Conservation (phyloP, 1,140 invertebrate genomes). For the Bombus pyrosoma region DNA sequence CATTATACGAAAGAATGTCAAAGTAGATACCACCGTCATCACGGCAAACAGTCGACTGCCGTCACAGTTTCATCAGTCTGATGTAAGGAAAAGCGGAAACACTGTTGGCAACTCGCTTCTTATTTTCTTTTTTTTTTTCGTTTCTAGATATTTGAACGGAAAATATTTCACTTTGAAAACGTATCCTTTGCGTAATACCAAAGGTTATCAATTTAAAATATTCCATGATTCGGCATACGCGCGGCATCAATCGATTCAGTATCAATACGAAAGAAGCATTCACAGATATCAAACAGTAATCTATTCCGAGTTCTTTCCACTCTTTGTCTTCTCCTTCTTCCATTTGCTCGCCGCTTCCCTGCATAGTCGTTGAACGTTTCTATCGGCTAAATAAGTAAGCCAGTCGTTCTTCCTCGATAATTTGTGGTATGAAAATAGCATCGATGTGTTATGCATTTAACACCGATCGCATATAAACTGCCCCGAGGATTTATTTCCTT, state of each 20-base stretch:
- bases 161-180: background rate
- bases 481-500: constrained; percentile 35
- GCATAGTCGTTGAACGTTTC: background rate
- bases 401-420: constrained; percentile 1
- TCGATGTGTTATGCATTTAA: constrained; percentile 46
- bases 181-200: constrained; percentile 8
- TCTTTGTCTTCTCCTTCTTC: background rate
- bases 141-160: background rate
- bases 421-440: constrained; percentile 26
- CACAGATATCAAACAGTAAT: background rate
- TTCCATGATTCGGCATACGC: constrained; percentile 4
- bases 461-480: constrained; percentile 47
- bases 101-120: background rate
- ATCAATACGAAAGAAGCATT: background rate
- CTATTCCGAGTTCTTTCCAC: background rate
- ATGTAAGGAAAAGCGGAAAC: background rate
- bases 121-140: background rate
- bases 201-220: constrained; percentile 35
- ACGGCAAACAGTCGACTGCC: background rate
- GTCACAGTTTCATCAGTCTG: background rate
- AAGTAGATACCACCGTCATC: background rate
- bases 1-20: background rate
- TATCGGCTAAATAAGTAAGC: constrained; percentile 30
- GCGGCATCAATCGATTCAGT: background rate
- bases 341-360: too few species aligned